These are phyloP conservation scores for Selene dorsalis DNA, from an alignment of 2,797 vertebrate genomes.

Conservation along the genomic window DNA sequence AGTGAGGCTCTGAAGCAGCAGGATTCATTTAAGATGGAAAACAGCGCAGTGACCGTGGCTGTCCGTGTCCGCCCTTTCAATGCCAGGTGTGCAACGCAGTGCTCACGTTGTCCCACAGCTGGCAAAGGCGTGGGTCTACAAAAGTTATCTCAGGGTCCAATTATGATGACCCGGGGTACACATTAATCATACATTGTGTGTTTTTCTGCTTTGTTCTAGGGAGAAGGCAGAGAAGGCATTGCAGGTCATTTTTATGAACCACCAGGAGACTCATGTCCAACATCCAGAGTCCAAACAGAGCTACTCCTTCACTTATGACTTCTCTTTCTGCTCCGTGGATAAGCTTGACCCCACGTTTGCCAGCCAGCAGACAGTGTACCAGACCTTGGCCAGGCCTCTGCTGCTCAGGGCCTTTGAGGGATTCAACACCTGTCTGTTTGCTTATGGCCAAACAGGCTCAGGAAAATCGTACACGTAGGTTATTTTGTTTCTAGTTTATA, in stretches of 20 bases:
- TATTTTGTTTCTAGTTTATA: neutral
- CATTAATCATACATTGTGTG: neutral
- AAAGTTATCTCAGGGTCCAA: neutral
- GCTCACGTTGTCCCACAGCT: neutral
- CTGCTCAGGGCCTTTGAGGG: slow-evolving; percentile 93
- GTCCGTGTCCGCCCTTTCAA: slow-evolving; percentile 92
- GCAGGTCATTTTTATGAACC: slow-evolving; percentile 88
- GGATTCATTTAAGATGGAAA: slow-evolving; percentile 85
- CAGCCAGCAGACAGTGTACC: slow-evolving; percentile 88
- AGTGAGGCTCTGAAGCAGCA: slow-evolving; percentile 52
- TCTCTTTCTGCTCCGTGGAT: slow-evolving; percentile 93
- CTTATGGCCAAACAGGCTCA: slow-evolving; percentile 97
- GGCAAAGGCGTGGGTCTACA: neutral
- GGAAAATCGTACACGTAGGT: slow-evolving; percentile 98
- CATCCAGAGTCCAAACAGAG: slow-evolving; percentile 89
- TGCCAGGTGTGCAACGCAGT: slow-evolving; percentile 81
- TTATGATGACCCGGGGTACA: neutral
- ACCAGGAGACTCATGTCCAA: slow-evolving; percentile 86
- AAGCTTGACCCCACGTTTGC: slow-evolving; percentile 83
- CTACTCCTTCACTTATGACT: slow-evolving; percentile 89
- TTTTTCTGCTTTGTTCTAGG: slow-evolving; percentile 71
- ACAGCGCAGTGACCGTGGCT: slow-evolving; percentile 93
- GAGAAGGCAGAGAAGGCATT: slow-evolving; percentile 86
- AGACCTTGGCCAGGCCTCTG: slow-evolving; percentile 88
- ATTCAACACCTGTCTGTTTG: slow-evolving; percentile 95